A percentile compares a stretch with the other conserved stretches of the same genome.
Evolutionary conservation across 2,113 vertebrate genomes (phyloP).

Genomic region (Vanacampus margaritifer): DNA sequence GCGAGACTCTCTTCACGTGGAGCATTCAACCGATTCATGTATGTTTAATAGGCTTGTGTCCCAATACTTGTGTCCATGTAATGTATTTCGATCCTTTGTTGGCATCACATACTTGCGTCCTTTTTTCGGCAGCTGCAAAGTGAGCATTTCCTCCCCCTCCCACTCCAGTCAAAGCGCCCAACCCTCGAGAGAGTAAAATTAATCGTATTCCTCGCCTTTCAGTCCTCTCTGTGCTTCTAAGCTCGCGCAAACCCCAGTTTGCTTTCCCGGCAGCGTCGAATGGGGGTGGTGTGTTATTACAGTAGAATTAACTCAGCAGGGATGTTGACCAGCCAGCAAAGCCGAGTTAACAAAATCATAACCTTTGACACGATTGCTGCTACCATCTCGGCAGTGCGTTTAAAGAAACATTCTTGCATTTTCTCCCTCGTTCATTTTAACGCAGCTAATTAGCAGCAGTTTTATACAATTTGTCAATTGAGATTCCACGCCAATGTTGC

Average conservation of each 20-base stretch:
- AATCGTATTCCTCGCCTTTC: constrained; percentile 72
- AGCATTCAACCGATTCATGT: no score
- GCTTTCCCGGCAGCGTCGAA: constrained; percentile 35
- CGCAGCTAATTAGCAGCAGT: not conserved
- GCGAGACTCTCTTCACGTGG: no score
- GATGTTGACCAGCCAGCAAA: constrained; percentile 39
- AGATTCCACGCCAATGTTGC: constrained; percentile 28
- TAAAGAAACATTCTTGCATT: not conserved
- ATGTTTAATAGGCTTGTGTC: not conserved
- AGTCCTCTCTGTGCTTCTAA: constrained; percentile 61
- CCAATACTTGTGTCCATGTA: not conserved
- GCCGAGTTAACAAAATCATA: constrained; percentile 24
- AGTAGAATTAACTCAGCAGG: constrained; percentile 36
- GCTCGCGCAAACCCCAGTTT: constrained; percentile 53
- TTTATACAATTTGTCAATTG: constrained; percentile 18
- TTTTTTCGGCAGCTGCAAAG: constrained; percentile 44
- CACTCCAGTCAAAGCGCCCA: constrained; percentile 33
- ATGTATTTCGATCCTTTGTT: constrained; percentile 23
- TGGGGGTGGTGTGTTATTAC: constrained; percentile 46
- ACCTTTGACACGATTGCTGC: not conserved
- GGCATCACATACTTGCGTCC: constrained; percentile 20
- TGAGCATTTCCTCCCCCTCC: constrained; percentile 38
- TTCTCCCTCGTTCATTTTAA: not conserved
- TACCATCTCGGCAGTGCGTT: not conserved
- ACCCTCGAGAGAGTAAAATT: constrained; percentile 62